Base-by-base conservation (phyloP, 2,888 invertebrate genomes). In the Epinotia brunnichana region DNA sequence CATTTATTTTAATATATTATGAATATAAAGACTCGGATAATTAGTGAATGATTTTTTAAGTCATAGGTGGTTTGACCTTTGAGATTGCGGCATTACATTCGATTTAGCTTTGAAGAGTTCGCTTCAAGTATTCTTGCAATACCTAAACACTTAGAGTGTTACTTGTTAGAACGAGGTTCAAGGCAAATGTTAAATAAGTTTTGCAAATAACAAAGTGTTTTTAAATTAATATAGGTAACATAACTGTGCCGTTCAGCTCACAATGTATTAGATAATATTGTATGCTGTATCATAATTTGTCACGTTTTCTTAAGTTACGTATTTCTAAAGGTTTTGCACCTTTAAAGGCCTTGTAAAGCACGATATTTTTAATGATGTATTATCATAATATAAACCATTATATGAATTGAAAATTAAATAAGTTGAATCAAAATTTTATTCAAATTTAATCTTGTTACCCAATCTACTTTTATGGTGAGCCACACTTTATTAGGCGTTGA, bases 361-460 rank as follows among this genome's bases (percentile, higher is more conserved):
- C 63, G 41, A 69, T 41, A 73, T 51, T 56, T 54, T 63, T 57
- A 57, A 73, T 63, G 69, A 69, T 63, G 69, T 51, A 51, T 57
- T 63, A 68, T 72, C 67, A 59, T 51, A 51, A 51, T 57, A 68
- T 72, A 61, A 53, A 73, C 63, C 57, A 69, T 62, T 69, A 69
- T 69, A 59, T 53, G 41, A 11, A 75, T 75, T 77, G 69, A 75
- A 74, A 76, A 78, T 78, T 77, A 73, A 39, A 75, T 75, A 76
- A 71, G 76, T 71, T 75, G 69, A 75, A 80, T 79, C 11, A 70
- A 73, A 76, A 67, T 71, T 57, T 41, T 74, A 80, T 80, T 78
- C 69, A 76, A 77, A 78, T 80, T 35, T 70, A 63, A 68, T 70
- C 61, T 68, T 68, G 35, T 39, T 73, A 67, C 61, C 48, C 29